A percentile compares a stretch with the other conserved stretches of the same genome.
Evolutionary conservation across 2,113 vertebrate species (phyloP).

Genomic region (Halcyon malimbica): DNA sequence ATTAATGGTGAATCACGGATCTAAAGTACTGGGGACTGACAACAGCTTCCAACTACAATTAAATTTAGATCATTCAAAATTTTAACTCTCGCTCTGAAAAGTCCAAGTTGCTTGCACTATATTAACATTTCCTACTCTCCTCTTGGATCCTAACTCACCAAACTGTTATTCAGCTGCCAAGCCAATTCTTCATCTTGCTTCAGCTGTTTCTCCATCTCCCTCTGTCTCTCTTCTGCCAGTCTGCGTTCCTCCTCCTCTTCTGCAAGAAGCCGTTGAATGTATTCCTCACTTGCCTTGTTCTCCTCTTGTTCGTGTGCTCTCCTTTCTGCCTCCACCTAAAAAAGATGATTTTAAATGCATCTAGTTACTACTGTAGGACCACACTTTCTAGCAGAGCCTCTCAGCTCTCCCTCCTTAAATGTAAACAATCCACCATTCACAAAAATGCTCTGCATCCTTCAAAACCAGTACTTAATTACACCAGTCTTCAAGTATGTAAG

Average conservation of each 20-base stretch:
- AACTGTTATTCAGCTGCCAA: constrained; percentile 78
- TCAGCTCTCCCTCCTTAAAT: rapidly evolving
- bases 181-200: constrained; percentile 88
- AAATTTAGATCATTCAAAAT: not conserved
- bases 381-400: not conserved
- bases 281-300: constrained; percentile 86
- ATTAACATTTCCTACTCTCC: not conserved
- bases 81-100: not conserved
- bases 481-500: not conserved
- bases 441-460: not conserved
- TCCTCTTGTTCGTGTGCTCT: constrained; percentile 84
- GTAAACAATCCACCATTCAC: rapidly evolving
- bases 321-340: constrained; percentile 86
- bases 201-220: constrained; percentile 77
- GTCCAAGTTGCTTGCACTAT: not conserved
- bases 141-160: constrained; percentile 75
- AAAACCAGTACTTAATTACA: not conserved
- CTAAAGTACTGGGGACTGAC: not conserved
- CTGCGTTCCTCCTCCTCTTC: constrained; percentile 81
- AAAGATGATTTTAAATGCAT: not conserved
- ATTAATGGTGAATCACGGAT: not conserved
- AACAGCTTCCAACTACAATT: not conserved
- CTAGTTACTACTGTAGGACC: not conserved
- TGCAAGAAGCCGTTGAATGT: constrained; percentile 84
- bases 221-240: constrained; percentile 72